Evolutionary conservation across 2,797 vertebrate genomes (phyloP).

Genomic region (Nyctalus aviator): DNA sequence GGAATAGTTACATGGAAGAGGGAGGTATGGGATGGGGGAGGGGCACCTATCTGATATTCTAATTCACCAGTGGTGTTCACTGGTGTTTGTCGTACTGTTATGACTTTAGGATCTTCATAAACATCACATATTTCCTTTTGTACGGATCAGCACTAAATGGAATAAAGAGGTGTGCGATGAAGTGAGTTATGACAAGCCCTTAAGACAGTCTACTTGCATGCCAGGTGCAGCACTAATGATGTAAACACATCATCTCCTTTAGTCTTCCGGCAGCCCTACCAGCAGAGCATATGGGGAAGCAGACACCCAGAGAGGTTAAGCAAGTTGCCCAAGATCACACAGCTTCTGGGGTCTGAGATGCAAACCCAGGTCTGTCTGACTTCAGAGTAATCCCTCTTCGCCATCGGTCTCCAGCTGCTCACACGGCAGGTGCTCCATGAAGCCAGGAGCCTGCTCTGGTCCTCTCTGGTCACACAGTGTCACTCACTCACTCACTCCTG

Average conservation of each 20-base stretch:
- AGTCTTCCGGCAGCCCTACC: not conserved
- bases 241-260: not conserved
- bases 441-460: not conserved
- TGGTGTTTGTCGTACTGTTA: not conserved
- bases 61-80: not conserved
- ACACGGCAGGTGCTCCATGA: not conserved
- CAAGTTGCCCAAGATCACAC: not conserved
- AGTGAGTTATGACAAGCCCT: not conserved
- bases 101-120: not conserved
- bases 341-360: not conserved
- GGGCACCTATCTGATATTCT: not conserved
- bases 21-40: not conserved
- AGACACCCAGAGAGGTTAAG: not conserved
- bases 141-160: conserved; percentile 13
- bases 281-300: not conserved
- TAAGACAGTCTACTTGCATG: not conserved
- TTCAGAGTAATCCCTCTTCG: not conserved
- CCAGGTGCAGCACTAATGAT: not conserved
- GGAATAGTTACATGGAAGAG: not conserved
- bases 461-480: not conserved
- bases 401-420: not conserved
- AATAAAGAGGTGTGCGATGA: not conserved
- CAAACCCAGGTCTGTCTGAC: not conserved
- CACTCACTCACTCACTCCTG: not conserved
- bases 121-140: not conserved